phyloP scores from a whole-genome alignment of 2,797 vertebrate species.

The Calcarius lapponicus region DNA sequence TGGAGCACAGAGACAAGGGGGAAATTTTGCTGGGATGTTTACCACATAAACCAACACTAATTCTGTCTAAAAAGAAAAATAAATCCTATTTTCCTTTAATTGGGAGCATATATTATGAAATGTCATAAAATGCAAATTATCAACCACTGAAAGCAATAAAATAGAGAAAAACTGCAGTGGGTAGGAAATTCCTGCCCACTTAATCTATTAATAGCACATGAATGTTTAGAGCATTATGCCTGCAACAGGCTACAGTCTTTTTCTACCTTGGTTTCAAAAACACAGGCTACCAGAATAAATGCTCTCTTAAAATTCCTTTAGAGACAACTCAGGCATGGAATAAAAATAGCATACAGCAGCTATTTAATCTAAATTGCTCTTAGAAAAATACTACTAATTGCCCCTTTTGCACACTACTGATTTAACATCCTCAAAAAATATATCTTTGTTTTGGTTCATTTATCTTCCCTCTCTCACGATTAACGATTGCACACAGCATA shows the following conservation, averaged over 20 bases:
- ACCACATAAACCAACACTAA: background rate
- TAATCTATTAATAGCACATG: constrained; percentile 44
- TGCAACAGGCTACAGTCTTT: constrained; percentile 44
- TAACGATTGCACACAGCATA: background rate
- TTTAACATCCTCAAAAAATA: constrained; percentile 53
- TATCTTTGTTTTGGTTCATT: constrained; percentile 59
- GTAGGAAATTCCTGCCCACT: constrained; percentile 51
- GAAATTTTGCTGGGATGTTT: background rate
- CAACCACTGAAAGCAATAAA: constrained; percentile 27
- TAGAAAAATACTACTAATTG: constrained; percentile 67
- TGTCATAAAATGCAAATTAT: constrained; percentile 34
- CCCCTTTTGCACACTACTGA: constrained; percentile 49
- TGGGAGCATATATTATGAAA: constrained; percentile 4
- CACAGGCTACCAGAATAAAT: constrained; percentile 25
- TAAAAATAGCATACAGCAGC: constrained; percentile 58
- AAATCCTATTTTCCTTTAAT: constrained; percentile 19
- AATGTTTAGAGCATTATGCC: constrained; percentile 25
- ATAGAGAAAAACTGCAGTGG: constrained; percentile 20
- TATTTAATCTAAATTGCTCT: constrained; percentile 60
- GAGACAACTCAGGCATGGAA: constrained; percentile 40
- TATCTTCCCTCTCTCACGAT: constrained; percentile 14
- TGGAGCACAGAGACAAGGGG: background rate
- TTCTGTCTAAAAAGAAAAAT: constrained; percentile 14
- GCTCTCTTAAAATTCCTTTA: constrained; percentile 36
- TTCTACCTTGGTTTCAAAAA: constrained; percentile 49